These are phyloP conservation scores for Mactromeris polynyma DNA, from an alignment of 2,888 invertebrate species.

Conservation along the genomic window DNA sequence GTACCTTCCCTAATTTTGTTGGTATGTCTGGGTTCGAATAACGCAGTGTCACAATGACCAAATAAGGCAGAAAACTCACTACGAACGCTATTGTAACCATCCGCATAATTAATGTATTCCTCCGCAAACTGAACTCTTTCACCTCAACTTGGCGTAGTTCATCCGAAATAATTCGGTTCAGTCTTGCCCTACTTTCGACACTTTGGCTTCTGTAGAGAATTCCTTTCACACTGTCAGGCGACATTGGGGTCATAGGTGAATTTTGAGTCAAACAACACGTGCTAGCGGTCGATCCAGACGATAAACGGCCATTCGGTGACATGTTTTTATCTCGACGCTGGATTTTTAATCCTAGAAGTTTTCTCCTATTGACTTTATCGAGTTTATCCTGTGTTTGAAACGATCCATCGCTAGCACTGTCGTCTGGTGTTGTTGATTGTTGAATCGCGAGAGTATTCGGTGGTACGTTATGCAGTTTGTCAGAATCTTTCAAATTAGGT, in stretches of 20 bases:
- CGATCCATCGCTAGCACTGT: constrained; percentile 32
- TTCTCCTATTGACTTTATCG: constrained; percentile 9
- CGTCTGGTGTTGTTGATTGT: constrained; percentile 11
- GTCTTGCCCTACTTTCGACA: constrained; percentile 61
- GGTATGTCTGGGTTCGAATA: constrained; percentile 60
- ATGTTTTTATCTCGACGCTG: constrained; percentile 19
- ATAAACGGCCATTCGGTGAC: constrained; percentile 39
- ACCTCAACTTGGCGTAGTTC: constrained; percentile 56
- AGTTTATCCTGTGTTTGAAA: constrained; percentile 21
- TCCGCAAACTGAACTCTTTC: constrained; percentile 62
- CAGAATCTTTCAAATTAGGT: not conserved
- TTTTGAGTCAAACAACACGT: constrained; percentile 39
- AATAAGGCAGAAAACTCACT: constrained; percentile 67
- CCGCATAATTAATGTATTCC: constrained; percentile 68
- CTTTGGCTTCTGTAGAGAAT: constrained; percentile 64
- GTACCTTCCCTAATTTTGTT: constrained; percentile 46
- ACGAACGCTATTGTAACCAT: constrained; percentile 71
- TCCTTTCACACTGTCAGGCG: constrained; percentile 58
- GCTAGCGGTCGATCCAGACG: constrained; percentile 49
- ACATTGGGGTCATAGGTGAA: constrained; percentile 47
- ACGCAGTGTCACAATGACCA: constrained; percentile 64
- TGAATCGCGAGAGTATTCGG: constrained; percentile 17
- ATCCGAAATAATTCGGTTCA: constrained; percentile 64
- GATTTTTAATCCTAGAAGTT: constrained; percentile 20
- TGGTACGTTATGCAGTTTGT: not conserved